Evolutionary conservation across 2,888 invertebrate species (phyloP), one percentile per base, ranked within the genome.

Genomic region (Ommatoiulus sabulosus): DNA sequence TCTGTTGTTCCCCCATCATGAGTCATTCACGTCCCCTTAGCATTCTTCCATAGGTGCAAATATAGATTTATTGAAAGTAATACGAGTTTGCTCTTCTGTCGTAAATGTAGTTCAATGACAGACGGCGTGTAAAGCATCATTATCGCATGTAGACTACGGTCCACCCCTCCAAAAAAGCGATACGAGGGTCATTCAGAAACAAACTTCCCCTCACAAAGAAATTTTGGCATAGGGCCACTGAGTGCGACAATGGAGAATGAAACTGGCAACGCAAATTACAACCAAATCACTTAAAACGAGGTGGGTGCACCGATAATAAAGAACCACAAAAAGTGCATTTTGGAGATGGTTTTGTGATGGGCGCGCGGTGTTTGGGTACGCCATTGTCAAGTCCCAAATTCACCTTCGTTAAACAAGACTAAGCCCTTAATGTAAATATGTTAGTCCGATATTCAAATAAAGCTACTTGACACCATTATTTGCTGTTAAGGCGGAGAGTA

Each of bases 81-180:
- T 43, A 80, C 12, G 80, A 35, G 80, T 80, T 43, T 80, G 35
- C 80, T 80, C 35, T 80, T 80, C 35, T 12, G 35, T 80, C 80
- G 80, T 80, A 80, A 80, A 80, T 80, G 80, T 80, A 80, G 80
- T 80, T 80, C 80, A 80, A 80, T 80, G 80, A 80, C 80, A 80
- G 80, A 80, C 80, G 24, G 80, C 80, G 80, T 80, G 80, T 80
- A 80, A 80, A 80, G 80, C 80, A 15, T 80, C 80, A 80, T 80
- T 80, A 80, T 80, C 80, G 80, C 12, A 43, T 80, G 24, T 3
- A 24, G 80, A 80, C 80, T 24, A 80, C 24, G n/a, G 72, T 52
- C 4, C 15, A 80, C 35, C 35, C 35, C 35, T 35, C 35, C 35
- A 15, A 63, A 63, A 20, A 63, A 80, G 80, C 35, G 35, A 80